phyloP scores from a whole-genome alignment of 2,888 invertebrate species.

The Acleris holmiana region DNA sequence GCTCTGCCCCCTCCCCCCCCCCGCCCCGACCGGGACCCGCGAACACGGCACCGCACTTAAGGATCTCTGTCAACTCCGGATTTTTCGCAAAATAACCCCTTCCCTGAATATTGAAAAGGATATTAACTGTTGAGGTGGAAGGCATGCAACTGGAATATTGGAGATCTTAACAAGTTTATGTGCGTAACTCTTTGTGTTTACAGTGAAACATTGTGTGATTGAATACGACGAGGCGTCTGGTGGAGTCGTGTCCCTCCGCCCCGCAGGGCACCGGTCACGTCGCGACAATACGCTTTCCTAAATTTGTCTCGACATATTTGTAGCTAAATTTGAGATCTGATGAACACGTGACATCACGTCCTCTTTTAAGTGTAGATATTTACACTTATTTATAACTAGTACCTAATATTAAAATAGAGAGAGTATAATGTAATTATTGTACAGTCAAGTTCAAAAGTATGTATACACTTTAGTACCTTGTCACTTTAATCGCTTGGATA shows the following conservation, averaged over 20 bases:
- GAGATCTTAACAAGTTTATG: background rate
- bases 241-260: too few relatives aligned
- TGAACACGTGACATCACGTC: background rate
- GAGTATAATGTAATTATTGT: too few relatives aligned
- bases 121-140: slow-evolving; percentile 9
- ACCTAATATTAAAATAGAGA: too few relatives aligned
- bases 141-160: background rate
- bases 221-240: too few relatives aligned
- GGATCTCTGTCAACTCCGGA: slow-evolving; percentile 3
- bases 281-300: too few relatives aligned
- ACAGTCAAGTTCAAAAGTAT: too few relatives aligned
- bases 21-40: background rate
- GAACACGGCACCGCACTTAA: slow-evolving; percentile 18
- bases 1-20: background rate
- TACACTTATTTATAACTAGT: too few relatives aligned
- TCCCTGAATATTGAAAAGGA: slow-evolving; percentile 9
- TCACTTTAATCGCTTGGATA: too few relatives aligned
- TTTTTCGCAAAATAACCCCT: slow-evolving; percentile 16
- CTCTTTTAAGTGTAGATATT: too few relatives aligned
- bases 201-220: too few relatives aligned
- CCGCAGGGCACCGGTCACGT: too few relatives aligned
- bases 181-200: background rate
- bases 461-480: too few relatives aligned
- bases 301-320: background rate
- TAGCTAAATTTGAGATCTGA: background rate